Conservation (phyloP, 2,888 invertebrate genomes). For the Dryomyza anilis region DNA sequence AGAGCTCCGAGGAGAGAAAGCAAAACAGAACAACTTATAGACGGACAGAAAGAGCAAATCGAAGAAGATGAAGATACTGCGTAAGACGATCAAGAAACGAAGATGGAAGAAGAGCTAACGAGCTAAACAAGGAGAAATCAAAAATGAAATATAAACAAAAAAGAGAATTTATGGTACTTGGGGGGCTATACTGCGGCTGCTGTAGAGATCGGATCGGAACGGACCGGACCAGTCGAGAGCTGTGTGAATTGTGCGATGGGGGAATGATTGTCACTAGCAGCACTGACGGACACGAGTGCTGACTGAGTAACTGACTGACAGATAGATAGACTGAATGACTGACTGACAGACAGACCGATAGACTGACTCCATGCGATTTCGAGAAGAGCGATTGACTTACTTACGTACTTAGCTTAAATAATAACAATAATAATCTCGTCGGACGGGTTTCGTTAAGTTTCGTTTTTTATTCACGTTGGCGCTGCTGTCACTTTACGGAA, state of each 20-base stretch:
- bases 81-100: neutral
- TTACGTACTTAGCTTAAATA: conserved; percentile 54
- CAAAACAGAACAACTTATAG: no score
- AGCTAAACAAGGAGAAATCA: neutral
- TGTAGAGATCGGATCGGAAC: neutral
- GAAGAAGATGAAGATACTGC: neutral
- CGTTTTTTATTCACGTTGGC: conserved; percentile 17
- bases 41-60: neutral
- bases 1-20: no score
- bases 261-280: no score
- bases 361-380: no score
- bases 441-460: conserved; percentile 46
- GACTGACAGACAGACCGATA: neutral
- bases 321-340: neutral
- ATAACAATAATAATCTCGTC: conserved; percentile 57
- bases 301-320: neutral
- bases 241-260: neutral
- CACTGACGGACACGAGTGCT: neutral
- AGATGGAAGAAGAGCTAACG: neutral
- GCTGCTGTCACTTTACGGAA: neutral
- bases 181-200: neutral
- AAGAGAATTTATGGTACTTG: no score
- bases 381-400: conserved; percentile 45
- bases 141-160: no score
- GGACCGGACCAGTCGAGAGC: neutral